Percentiles rank a stretch among this genome's conserved stretches.
phyloP scores from a whole-genome alignment of 2,888 invertebrate genomes.

The Mimachlamys varia region DNA sequence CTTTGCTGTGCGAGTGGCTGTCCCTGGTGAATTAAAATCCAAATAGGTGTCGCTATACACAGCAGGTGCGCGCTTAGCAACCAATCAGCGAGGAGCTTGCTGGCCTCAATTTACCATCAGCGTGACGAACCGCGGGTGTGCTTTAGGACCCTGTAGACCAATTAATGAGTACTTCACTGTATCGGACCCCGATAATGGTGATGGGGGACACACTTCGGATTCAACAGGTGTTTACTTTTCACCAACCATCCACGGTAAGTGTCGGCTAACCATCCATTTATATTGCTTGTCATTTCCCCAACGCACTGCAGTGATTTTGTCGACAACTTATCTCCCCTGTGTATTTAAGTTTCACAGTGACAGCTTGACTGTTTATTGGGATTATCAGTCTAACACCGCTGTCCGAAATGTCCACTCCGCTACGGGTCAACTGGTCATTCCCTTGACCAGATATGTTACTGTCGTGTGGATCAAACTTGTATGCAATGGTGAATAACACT shows the following conservation, averaged over 20 bases:
- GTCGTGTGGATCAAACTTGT: neutral
- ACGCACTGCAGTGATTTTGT: constrained; percentile 13
- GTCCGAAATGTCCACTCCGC: neutral
- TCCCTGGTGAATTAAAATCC: neutral
- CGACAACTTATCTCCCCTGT: neutral
- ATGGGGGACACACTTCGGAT: constrained; percentile 5
- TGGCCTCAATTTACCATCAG: constrained; percentile 32
- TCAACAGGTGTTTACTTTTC: neutral
- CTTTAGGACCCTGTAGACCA: neutral
- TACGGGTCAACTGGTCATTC: neutral
- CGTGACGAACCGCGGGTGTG: constrained; percentile 27
- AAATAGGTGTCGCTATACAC: neutral
- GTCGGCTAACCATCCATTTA: neutral
- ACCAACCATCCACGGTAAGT: neutral
- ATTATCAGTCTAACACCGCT: neutral
- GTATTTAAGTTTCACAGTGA: constrained; percentile 20
- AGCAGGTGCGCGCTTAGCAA: constrained; percentile 56
- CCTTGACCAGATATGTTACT: neutral
- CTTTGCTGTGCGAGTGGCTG: neutral
- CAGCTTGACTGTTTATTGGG: neutral
- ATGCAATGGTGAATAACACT: too few relatives aligned
- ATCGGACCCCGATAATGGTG: constrained; percentile 26
- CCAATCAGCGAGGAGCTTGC: constrained; percentile 49
- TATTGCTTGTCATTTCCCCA: neutral
- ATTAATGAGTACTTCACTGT: neutral